Base-by-base conservation (phyloP, 1,140 invertebrate genomes). In the Thalassaphorura encarpata region DNA sequence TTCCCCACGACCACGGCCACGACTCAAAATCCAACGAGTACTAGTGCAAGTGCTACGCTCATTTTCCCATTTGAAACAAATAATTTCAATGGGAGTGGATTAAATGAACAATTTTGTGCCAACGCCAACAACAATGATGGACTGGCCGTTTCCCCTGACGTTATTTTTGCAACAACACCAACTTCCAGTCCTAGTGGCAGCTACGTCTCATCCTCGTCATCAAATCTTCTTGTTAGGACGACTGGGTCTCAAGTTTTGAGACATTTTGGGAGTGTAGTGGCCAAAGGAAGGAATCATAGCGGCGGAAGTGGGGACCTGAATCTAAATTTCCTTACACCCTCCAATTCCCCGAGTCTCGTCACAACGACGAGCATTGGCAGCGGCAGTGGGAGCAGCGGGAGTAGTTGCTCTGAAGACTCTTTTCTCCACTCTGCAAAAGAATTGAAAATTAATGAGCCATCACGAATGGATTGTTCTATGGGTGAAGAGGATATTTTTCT, bases 371-470 rank as follows among this genome's bases (percentile, higher is more conserved):
- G 42, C 27, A 3, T 27, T 33, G 13, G 46, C 18, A 51, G 31
- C 33, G n/a, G n/a, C n/a, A n/a, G n/a, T n/a, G n/a, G n/a, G n/a
- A n/a, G n/a, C n/a, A n/a, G n/a, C n/a, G n/a, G n/a, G n/a, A 29
- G 48, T 23, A 21, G 8, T 21, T 41, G 5, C 43, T 26, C 3
- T n/a, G 19, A 50, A 52, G 19, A 42, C 45, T 60, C 39, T 45
- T 52, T 52, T 27, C 15, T 41, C n/a, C 45, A 62, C 40, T 62
- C 56, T 41, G 52, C 48, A 42, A 62, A 62, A 53, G 55, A 58
- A 54, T 58, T 54, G 40, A 62, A 53, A 55, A 42, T 62, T 56
- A 62, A 62, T 62, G 61, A 59, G 56, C 29, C 57, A 21, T 56
- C 53, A 33, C 52, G 53, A 59, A 56, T 62, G 52, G 56, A 62